Evolutionary conservation across 2,797 vertebrate genomes (phyloP).

Genomic region (Falco berigora): DNA sequence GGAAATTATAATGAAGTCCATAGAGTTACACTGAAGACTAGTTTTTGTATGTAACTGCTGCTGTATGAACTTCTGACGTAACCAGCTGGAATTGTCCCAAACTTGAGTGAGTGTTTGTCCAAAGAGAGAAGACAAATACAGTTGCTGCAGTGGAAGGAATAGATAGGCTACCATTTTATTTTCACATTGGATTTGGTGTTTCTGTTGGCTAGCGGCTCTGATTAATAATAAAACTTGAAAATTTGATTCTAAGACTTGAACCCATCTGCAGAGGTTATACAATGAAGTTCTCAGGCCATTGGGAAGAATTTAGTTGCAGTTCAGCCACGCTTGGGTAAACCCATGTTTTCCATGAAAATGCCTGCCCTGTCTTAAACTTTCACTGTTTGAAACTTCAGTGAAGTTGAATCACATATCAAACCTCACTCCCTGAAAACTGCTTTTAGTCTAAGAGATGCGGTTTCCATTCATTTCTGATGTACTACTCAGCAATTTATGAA

Average conservation of each 20-base stretch:
- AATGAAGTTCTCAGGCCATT: not conserved
- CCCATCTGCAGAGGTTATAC: not conserved
- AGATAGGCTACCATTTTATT: not conserved
- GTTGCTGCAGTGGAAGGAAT: not conserved
- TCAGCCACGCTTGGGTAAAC: not conserved
- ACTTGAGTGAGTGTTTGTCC: conserved; percentile 32
- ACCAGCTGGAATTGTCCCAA: conserved; percentile 6
- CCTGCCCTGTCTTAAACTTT: not conserved
- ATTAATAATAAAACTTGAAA: not conserved
- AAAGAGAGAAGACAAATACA: conserved; percentile 36
- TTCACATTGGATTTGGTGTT: not conserved
- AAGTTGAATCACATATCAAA: not conserved
- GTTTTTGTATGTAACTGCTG: not conserved
- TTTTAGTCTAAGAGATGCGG: not conserved
- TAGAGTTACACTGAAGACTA: not conserved
- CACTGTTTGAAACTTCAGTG: not conserved
- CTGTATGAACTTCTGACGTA: conserved; percentile 13
- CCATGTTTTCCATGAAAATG: not conserved
- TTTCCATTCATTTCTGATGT: not conserved
- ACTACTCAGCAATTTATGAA: not conserved
- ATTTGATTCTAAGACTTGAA: not conserved
- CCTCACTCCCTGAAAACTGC: not conserved
- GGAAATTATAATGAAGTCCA: not conserved
- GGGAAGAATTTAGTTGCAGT: not conserved
- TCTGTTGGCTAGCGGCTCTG: not conserved